Base-by-base conservation (phyloP, 2,888 invertebrate species). In the Julus scandinavius region DNA sequence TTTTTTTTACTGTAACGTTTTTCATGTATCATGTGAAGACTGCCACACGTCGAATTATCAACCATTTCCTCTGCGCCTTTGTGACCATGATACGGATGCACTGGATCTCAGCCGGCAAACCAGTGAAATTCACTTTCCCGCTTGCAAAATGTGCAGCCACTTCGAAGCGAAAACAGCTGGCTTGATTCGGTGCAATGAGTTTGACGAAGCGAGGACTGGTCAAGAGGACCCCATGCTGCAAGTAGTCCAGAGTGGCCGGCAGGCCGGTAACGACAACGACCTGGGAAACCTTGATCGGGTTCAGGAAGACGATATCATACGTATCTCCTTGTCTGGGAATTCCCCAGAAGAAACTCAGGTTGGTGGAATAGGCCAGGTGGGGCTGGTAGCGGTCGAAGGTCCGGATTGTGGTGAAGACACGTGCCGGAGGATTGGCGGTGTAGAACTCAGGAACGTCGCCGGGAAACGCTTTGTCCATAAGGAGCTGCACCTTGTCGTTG, bases 291-390 rank as follows among this genome's bases (percentile, higher is more conserved):
- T 87, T 88, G 54, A 91, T 91, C 0, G 91, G 91, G 50, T 90
- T 89, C 7, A 91, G 89, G 85, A 92, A 91, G 13, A 92, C 90
- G 7, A 92, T 89, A 83, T 91, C 91, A 38, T 92, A 91, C 6
- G 91, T 91, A 87, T 92, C 92, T 6, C 91, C 91, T 13, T 90
- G 89, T 88, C 90, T 90, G 0, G 91, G 91, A 7, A 91, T 90
- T 20, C 92, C 92, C 92, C 92, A 92, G 89, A 93, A 93, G 89
- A 91, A 92, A 0, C 92, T 92, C 15, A 91, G 91, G 0, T 91
- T 90, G 0, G 90, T 89, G 41, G 91, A 89, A 89, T 92, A 93
- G 6, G 92, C 92, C 17, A 91, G 90, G 41, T 91, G 91, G 0
- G 92, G 91, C 38, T 90, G 89, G 89, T 91, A 91, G 45, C 90